Base-by-base conservation (phyloP, 2,797 vertebrate species). In the Discoglossus pictus region DNA sequence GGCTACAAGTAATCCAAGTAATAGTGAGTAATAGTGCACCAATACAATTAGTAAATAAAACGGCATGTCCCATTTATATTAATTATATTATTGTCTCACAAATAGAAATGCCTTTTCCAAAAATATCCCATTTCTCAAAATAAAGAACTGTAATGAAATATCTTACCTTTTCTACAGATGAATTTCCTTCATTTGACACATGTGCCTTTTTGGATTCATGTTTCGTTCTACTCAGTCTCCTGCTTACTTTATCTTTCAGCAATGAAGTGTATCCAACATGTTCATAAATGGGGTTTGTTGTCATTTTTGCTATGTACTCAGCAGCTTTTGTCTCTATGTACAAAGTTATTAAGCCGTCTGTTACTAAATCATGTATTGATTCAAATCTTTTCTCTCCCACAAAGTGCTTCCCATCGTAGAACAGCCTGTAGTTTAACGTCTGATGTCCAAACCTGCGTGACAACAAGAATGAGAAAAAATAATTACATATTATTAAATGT, bases 281-380 rank as follows among this genome's bases (percentile, higher is more conserved):
- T 73, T 98, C 95, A 16, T 99, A 99, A 83, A 99, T 99, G 62
- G 97, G 97, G 79, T 99, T 99, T 5, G 93, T 98, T 70, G 97
- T 99, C 97, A 99, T 99, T 84, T 94, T 97, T 72, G 97, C 93
- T 48, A 99, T 99, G 83, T 99, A 99, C 80, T 98, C 94, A 0
- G 97, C 93, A 23, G 97, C 97, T 85, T 97, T 98, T 71, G 93
- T 97, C 89, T 99, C 97, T 73, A 99, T 96, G 84, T 98, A 97
- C 61, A 99, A 75, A 0, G 96, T 99, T 79, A 99, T 99, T 84
- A 99, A 92, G 74, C 93, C 97, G 21, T 99, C 97, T 4, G 96
- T 98, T 82, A 98, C 97, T 48, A 99, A 88, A 82, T 99, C 97
- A 0, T 99, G 95, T 61, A 99, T 95, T 0, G 97, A 99, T 80